These are phyloP conservation scores for Platichthys flesus DNA, from an alignment of 2,113 vertebrate genomes.

Conservation along the genomic window DNA sequence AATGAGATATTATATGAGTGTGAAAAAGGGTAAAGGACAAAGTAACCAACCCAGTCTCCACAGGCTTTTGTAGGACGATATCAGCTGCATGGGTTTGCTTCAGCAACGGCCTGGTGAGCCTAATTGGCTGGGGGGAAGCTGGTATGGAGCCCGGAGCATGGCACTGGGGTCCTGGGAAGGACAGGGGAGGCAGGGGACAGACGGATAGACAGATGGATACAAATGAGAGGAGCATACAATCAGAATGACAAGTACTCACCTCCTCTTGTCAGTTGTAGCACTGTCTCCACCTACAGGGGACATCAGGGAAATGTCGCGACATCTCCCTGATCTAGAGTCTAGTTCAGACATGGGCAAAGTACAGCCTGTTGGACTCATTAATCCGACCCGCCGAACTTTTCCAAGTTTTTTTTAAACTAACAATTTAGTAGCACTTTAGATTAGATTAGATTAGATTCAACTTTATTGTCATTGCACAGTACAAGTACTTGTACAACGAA, in stretches of 20 bases:
- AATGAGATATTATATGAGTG: background rate
- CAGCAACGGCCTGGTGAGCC: conserved; percentile 79
- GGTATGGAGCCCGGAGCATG: conserved; percentile 63
- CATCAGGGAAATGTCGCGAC: background rate
- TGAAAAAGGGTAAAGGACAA: conserved; percentile 7
- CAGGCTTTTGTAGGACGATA: conserved; percentile 82
- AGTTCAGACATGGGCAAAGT: too few species aligned
- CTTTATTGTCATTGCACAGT: too few species aligned
- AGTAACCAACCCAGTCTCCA: conserved; percentile 85
- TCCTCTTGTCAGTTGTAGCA: conserved; percentile 2
- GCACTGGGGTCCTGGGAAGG: conserved; percentile 60
- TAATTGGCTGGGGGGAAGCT: conserved; percentile 85
- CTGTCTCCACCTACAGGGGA: conserved; percentile 71
- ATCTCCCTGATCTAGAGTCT: background rate
- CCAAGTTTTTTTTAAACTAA: too few species aligned
- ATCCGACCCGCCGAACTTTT: too few species aligned
- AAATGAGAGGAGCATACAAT: conserved; percentile 14
- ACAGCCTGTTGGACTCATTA: too few species aligned
- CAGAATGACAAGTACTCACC: conserved; percentile 18
- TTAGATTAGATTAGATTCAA: too few species aligned
- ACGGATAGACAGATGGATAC: conserved; percentile 15
- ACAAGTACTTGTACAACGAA: too few species aligned
- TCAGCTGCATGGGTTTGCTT: conserved; percentile 67
- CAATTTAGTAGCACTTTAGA: too few species aligned
- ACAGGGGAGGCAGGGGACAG: conserved; percentile 18